phyloP scores from a whole-genome alignment of 2,888 invertebrate genomes.

The Perizoma affinitatum region DNA sequence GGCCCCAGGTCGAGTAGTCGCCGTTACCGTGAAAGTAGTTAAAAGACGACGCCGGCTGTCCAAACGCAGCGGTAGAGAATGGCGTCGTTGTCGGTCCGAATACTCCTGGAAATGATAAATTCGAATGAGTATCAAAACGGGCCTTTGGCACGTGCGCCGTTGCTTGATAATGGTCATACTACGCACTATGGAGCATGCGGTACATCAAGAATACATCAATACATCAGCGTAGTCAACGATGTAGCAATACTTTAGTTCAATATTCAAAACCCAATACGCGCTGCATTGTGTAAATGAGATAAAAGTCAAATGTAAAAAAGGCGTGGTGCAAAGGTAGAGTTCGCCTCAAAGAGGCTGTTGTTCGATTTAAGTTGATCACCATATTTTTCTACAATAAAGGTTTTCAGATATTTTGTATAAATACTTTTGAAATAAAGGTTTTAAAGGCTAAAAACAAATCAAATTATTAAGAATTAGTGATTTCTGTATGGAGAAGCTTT shows the following conservation, averaged over 20 bases:
- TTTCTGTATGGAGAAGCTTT: no score
- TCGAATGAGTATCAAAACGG: constrained; percentile 3
- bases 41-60: constrained; percentile 88
- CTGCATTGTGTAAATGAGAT: neutral
- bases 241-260: neutral
- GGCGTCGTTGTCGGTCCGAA: constrained; percentile 87
- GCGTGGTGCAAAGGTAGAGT: no score
- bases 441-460: no score
- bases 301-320: neutral
- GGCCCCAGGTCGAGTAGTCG: constrained; percentile 93
- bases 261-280: neutral
- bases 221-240: neutral
- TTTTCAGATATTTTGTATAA: no score
- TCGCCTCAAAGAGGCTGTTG: no score
- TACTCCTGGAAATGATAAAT: constrained; percentile 79
- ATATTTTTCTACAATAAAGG: no score
- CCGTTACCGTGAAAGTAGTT: constrained; percentile 94
- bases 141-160: neutral
- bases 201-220: constrained; percentile 2
- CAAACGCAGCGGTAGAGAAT: constrained; percentile 88
- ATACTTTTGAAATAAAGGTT: no score
- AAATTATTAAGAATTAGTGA: no score
- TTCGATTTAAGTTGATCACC: no score
- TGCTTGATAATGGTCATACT: neutral
- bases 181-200: constrained; percentile 18